phyloP scores from a whole-genome alignment of 2,888 invertebrate species.

The Cantharis flavilabris region DNA sequence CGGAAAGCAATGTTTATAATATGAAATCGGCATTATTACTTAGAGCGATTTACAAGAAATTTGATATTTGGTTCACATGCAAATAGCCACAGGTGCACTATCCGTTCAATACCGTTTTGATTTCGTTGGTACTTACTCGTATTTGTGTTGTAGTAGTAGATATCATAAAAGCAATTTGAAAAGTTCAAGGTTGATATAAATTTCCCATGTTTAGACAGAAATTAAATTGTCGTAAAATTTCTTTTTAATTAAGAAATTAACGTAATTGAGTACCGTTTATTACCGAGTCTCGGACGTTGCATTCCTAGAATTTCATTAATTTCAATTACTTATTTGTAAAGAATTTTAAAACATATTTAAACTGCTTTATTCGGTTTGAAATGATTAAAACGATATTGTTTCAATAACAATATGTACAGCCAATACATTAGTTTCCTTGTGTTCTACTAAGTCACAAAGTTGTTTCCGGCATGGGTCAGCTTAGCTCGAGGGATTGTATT shows the following conservation, averaged over 20 bases:
- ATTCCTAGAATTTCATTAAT: neutral
- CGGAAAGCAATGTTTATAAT: neutral
- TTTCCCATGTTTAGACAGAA: neutral
- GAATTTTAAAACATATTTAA: neutral
- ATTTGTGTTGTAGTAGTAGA: neutral
- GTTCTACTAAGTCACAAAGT: slow-evolving; percentile 23
- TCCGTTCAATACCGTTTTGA: neutral
- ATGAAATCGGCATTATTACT: neutral
- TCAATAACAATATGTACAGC: slow-evolving; percentile 4
- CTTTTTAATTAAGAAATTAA: neutral
- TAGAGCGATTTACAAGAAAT: neutral
- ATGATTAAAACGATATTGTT: neutral
- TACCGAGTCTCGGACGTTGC: neutral
- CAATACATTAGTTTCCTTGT: slow-evolving; percentile 19
- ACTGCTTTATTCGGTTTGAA: neutral
- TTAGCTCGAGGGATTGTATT: slow-evolving; percentile 32
- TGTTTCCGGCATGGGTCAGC: slow-evolving; percentile 27
- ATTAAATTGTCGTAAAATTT: neutral
- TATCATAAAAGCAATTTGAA: neutral
- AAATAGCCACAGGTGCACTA: neutral
- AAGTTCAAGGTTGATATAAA: neutral
- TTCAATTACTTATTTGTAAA: neutral
- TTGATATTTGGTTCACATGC: neutral
- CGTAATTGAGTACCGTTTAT: neutral
- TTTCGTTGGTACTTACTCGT: neutral